Conservation (phyloP, 2,113 vertebrate species). For the Ahaetulla prasina region DNA sequence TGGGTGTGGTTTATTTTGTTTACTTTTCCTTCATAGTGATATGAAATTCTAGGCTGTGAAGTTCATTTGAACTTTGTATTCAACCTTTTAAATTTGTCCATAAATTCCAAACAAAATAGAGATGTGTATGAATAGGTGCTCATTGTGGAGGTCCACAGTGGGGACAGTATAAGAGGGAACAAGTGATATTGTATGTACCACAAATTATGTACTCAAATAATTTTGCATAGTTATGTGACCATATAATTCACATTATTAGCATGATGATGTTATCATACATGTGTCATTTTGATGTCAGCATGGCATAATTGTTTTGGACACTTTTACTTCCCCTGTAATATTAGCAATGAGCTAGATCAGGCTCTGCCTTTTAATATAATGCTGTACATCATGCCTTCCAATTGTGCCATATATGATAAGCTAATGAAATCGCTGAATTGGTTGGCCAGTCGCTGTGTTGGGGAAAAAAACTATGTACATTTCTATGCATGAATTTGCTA, state of each 20-base stretch:
- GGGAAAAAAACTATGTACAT: not conserved
- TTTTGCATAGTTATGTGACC: not conserved
- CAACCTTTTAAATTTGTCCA: not conserved
- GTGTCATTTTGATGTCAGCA: not conserved
- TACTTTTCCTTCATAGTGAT: not conserved
- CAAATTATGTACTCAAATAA: not conserved
- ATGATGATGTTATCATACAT: not conserved
- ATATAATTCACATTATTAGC: not conserved
- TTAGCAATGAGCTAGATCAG: not conserved
- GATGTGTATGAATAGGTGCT: not conserved
- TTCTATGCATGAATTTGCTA: not conserved
- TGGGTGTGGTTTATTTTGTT: not conserved
- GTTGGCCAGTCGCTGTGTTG: not conserved
- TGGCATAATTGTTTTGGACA: not conserved
- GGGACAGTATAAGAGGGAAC: not conserved
- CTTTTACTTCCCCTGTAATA: not conserved
- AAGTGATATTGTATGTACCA: not conserved
- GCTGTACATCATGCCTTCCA: not conserved
- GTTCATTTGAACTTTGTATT: not conserved
- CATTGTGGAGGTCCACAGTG: not conserved
- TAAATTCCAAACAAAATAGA: not conserved
- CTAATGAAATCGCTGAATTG: not conserved
- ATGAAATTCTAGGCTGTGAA: not conserved
- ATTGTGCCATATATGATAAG: not conserved
- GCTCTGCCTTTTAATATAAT: not conserved